Evolutionary conservation across 1,140 invertebrate species (phyloP).

Genomic region (Hyles vespertilio): DNA sequence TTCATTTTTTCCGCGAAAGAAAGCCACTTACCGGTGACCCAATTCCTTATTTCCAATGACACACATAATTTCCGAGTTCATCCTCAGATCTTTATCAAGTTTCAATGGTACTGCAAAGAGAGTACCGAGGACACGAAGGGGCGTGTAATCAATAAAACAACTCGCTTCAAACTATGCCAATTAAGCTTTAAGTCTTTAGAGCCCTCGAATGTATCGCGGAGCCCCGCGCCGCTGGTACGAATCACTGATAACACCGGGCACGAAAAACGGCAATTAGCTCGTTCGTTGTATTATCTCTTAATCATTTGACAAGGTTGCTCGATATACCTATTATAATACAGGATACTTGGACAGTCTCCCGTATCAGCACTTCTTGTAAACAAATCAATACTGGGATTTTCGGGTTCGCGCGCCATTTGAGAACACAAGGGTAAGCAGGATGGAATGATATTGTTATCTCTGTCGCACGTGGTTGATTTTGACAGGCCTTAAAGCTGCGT

Average conservation of each 20-base stretch:
- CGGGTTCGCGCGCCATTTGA: constrained; percentile 41
- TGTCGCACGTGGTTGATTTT: neutral
- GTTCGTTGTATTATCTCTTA: constrained; percentile 57
- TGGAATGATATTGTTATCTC: neutral
- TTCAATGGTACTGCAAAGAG: constrained; percentile 25
- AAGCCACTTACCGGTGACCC: constrained; percentile 43
- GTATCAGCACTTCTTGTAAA: constrained; percentile 58
- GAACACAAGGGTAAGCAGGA: constrained; percentile 8
- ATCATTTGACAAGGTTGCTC: constrained; percentile 66
- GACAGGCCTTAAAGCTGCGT: no score
- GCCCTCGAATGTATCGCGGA: constrained; percentile 47
- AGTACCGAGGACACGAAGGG: constrained; percentile 37
- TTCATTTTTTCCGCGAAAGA: constrained; percentile 12
- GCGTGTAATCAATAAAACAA: constrained; percentile 67
- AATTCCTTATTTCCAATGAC: constrained; percentile 36
- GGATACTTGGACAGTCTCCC: constrained; percentile 44
- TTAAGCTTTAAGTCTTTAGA: constrained; percentile 48
- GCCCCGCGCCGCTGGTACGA: constrained; percentile 50
- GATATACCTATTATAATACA: constrained; percentile 44
- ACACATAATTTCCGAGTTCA: constrained; percentile 43
- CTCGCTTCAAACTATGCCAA: constrained; percentile 40
- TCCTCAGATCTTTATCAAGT: constrained; percentile 58
- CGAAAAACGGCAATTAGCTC: constrained; percentile 65
- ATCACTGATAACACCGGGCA: constrained; percentile 60
- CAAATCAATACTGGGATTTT: constrained; percentile 70